phyloP scores from a whole-genome alignment of 1,140 invertebrate species.

The Eciton burchellii region DNA sequence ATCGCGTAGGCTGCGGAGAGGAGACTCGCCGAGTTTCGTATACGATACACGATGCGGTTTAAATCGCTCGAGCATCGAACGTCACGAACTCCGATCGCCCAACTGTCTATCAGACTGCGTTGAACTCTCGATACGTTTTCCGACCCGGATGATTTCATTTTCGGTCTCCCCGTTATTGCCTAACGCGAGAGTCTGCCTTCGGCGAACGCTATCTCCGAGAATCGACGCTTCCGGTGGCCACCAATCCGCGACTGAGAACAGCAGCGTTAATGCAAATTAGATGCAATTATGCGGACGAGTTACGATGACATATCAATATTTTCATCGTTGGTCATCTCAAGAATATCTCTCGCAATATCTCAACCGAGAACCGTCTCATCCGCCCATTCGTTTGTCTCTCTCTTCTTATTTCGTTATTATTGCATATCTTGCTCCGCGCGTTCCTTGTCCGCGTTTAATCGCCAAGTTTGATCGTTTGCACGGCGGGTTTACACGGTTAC shows the following conservation, averaged over 20 bases:
- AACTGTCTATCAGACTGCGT: slow-evolving; percentile 38
- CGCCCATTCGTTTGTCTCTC: too few species aligned
- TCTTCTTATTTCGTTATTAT: background rate
- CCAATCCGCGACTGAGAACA: background rate
- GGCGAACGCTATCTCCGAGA: background rate
- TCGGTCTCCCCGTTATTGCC: slow-evolving; percentile 43
- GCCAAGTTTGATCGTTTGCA: background rate
- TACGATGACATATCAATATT: too few species aligned
- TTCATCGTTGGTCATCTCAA: too few species aligned
- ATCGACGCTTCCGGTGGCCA: background rate
- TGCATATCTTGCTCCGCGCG: background rate
- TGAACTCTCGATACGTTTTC: slow-evolving; percentile 47
- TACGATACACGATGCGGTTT: slow-evolving; percentile 28
- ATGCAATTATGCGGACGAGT: too few species aligned
- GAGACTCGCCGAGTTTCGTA: slow-evolving; percentile 20
- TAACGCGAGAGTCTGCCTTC: background rate
- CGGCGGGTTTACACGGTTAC: background rate
- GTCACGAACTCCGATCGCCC: slow-evolving; percentile 21
- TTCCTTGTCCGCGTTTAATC: background rate
- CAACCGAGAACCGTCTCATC: too few species aligned
- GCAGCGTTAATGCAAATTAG: too few species aligned
- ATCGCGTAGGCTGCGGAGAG: slow-evolving; percentile 5
- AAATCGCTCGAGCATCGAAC: slow-evolving; percentile 36
- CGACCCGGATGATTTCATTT: slow-evolving; percentile 41
- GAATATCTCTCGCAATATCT: too few species aligned